Base-by-base conservation (phyloP, 2,113 vertebrate genomes). In the Hippopotamus amphibius region DNA sequence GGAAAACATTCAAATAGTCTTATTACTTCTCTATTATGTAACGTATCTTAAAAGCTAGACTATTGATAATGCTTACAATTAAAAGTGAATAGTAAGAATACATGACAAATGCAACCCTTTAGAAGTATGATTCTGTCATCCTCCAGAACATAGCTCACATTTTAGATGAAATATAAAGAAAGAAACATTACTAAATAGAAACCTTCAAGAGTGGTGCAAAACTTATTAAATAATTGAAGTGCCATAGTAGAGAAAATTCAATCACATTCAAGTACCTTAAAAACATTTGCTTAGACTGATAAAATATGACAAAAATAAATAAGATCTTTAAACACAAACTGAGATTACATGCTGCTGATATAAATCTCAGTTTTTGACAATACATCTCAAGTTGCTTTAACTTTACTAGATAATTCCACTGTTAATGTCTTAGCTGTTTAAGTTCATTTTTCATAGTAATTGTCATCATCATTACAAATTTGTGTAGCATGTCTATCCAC, bases 201-300 rank as follows among this genome's bases (percentile, higher is more conserved):
- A 97, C 86, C 93, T 95, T 97, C 98, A 98, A 98, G 97, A 92
- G 95, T 88, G 41, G n/a, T 16, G 33, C 96, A 97, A 97, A 95
- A 80, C 82, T 96, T 98, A 96, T 98, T 97, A 96, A 98, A 97
- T 96, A 96, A 97, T 96, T 97, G 94, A 98, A 98, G 98, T 50
- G 93, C 80, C 46, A 86, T 95, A 96, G 80, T 96, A 96, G 95
- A 84, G 97, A 94, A 83, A 98, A 95, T 69, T 94, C 65, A 97
- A 96, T 97, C 97, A 98, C 7, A 46, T 77, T 93, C 61, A 98
- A 97, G 77, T 66, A 94, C 86, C 88, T 95, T 94, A 83, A 95
- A 94, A 95, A 63, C 74, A 95, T 97, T 98, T 84, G 84, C 21
- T 96, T 92, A 88, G 96, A 96, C 59, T 97, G 93, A 98, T 97